Evolutionary conservation across 2,797 vertebrate genomes (phyloP).

Genomic region (Coreius guichenoti): DNA sequence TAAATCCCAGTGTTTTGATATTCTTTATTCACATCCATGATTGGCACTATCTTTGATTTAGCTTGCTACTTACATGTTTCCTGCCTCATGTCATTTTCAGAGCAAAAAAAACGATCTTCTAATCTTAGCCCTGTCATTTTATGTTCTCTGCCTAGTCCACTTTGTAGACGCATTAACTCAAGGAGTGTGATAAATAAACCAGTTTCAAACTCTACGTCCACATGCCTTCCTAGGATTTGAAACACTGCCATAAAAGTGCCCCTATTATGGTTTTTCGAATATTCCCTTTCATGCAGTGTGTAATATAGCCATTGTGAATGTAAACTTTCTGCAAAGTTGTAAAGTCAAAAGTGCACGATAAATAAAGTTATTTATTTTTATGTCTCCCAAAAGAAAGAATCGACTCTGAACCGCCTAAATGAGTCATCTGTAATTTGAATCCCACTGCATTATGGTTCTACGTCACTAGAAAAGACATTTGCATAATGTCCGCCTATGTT

Average conservation of each 20-base stretch:
- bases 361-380: no score
- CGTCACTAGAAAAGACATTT: no score
- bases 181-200: conserved; percentile 17
- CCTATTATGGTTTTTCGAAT: no score
- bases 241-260: not conserved
- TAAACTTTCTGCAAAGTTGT: no score
- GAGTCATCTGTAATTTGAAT: no score
- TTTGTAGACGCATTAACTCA: conserved; percentile 40
- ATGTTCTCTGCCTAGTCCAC: conserved; percentile 29
- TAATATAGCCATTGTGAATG: no score
- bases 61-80: conserved; percentile 21
- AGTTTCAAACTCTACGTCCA: conserved; percentile 38
- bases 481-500: no score
- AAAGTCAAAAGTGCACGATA: no score
- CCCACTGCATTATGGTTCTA: no score
- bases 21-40: not conserved
- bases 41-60: conserved; percentile 16
- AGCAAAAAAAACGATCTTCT: conserved; percentile 10
- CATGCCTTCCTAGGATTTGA: not conserved
- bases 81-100: conserved; percentile 26
- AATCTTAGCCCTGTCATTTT: conserved; percentile 27
- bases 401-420: no score
- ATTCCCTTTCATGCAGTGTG: no score
- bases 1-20: conserved; percentile 2
- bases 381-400: no score